Evolutionary conservation across 2,888 invertebrate species (phyloP).

Genomic region (Acholoe squamosa): DNA sequence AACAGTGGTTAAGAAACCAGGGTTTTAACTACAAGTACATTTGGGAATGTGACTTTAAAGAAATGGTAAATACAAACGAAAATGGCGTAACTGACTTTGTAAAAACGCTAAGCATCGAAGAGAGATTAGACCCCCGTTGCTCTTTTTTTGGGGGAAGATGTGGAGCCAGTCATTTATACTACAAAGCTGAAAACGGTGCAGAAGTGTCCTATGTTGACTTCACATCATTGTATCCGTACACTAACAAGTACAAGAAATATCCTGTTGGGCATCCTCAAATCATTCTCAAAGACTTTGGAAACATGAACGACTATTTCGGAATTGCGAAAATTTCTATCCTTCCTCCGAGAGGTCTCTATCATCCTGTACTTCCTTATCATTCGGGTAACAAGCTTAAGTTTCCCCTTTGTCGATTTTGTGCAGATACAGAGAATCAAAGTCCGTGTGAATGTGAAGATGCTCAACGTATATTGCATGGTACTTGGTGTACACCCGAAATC

Average conservation of each 20-base stretch:
- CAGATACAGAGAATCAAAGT: slow-evolving; percentile 37
- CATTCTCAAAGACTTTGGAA: slow-evolving; percentile 69
- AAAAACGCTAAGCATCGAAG: not conserved
- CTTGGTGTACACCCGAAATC: slow-evolving; percentile 80
- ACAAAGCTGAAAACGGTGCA: slow-evolving; percentile 68
- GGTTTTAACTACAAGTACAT: slow-evolving; percentile 11
- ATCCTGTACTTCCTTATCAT: slow-evolving; percentile 77
- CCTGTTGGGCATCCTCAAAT: slow-evolving; percentile 73
- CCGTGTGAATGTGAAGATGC: slow-evolving; percentile 58
- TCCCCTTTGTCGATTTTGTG: slow-evolving; percentile 79
- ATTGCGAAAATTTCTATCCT: slow-evolving; percentile 73
- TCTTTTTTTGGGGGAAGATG: slow-evolving; percentile 36
- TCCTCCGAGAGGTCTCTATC: slow-evolving; percentile 75
- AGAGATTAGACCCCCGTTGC: slow-evolving; percentile 23
- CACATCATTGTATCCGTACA: slow-evolving; percentile 74
- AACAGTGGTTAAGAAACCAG: not conserved
- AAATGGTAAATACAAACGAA: not conserved
- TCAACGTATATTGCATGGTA: slow-evolving; percentile 74
- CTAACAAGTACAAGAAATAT: slow-evolving; percentile 72
- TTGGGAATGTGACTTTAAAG: slow-evolving; percentile 45
- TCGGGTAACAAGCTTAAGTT: slow-evolving; percentile 78
- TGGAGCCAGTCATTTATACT: slow-evolving; percentile 61
- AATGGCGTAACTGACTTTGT: not conserved
- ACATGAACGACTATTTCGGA: slow-evolving; percentile 74
- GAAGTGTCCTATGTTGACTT: slow-evolving; percentile 73